Evolutionary conservation across 2,888 invertebrate genomes (phyloP), one percentile per base, ranked within the genome.

Genomic region (Merodon equestris): DNA sequence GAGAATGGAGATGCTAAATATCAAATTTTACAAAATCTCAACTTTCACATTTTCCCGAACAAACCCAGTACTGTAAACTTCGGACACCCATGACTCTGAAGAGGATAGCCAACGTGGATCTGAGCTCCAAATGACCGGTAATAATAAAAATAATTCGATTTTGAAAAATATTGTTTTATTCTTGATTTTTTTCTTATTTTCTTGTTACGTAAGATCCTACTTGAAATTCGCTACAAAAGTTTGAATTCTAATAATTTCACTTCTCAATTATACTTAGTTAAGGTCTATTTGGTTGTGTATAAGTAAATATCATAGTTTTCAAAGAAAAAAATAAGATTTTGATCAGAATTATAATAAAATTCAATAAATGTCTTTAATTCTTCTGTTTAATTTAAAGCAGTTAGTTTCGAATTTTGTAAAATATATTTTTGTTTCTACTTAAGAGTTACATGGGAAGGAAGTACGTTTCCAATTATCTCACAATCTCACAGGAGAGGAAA

Each of bases 141-240:
- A n/a, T n/a, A n/a, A n/a, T n/a, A n/a, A n/a, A n/a, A n/a, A n/a
- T n/a, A n/a, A 1, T 51, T 51, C 53, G 18, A 17, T 51, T 75
- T 63, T 63, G 56, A 47, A 63, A 63, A 61, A 57, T 70, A 68
- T 45, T 57, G 57, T 27, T 27, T 4, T 27, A 27, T 27, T 27
- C 7, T 27, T 27, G 27, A 7, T 2, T 27, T 27, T 27, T 27
- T 27, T 27, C 27, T 27, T 51, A 45, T 74, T 48, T 60, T 15
- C 42, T 74, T 56, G 40, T 38, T 17, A 66, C 44, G 54, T 19
- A 34, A 68, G 40, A 42, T 50, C 18, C 76, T 76, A 76, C 60
- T 48, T 66, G 76, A 77, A 77, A 61, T 77, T 77, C 72, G 66
- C 72, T 72, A 72, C 66, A 76, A 60, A 66, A 61, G 27, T 4